These are phyloP conservation scores for Luidia sarsii DNA, from an alignment of 53 echinoderm and acorn worm species.

Conservation along the genomic window DNA sequence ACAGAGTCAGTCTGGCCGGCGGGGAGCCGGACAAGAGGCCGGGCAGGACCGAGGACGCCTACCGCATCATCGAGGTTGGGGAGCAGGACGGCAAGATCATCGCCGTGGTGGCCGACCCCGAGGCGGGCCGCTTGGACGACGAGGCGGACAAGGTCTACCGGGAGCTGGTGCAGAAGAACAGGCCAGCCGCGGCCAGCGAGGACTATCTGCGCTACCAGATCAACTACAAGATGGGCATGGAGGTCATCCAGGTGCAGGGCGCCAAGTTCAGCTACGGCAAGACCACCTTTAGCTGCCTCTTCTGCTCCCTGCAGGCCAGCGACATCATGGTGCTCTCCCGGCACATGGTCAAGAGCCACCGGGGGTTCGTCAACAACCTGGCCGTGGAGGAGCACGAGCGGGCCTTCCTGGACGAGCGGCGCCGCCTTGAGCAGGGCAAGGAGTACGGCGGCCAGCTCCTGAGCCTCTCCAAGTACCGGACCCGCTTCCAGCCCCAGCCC, in stretches of 20 bases:
- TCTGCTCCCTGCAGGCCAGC: conserved; percentile 17
- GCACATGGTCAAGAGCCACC: conserved; percentile 38
- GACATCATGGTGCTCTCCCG: conserved; percentile 31
- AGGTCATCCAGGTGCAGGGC: conserved; percentile 12
- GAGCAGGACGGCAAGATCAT: conserved; percentile 26
- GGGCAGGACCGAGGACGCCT: not conserved
- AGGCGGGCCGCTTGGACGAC: not conserved
- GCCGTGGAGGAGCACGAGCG: conserved; percentile 12
- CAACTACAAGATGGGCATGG: conserved; percentile 42
- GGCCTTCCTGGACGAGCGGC: conserved; percentile 42
- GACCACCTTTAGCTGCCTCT: conserved; percentile 30
- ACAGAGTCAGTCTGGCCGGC: conserved; percentile 30
- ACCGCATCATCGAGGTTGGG: conserved; percentile 21
- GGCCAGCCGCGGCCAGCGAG: not conserved
- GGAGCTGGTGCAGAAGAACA: not conserved
- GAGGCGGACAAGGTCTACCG: conserved; percentile 1
- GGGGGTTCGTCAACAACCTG: conserved; percentile 53
- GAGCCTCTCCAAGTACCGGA: conserved; percentile 49
- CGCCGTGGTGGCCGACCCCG: conserved; percentile 21
- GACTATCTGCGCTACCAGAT: conserved; percentile 14
- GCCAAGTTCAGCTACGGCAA: conserved; percentile 50
- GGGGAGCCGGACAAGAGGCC: too few relatives aligned
- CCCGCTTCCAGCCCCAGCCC: conserved; percentile 24
- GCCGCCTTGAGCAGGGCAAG: conserved; percentile 21
- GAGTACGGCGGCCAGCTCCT: conserved; percentile 50